Conservation (phyloP, 2,113 vertebrate genomes). For the Xiphophorus maculatus region DNA sequence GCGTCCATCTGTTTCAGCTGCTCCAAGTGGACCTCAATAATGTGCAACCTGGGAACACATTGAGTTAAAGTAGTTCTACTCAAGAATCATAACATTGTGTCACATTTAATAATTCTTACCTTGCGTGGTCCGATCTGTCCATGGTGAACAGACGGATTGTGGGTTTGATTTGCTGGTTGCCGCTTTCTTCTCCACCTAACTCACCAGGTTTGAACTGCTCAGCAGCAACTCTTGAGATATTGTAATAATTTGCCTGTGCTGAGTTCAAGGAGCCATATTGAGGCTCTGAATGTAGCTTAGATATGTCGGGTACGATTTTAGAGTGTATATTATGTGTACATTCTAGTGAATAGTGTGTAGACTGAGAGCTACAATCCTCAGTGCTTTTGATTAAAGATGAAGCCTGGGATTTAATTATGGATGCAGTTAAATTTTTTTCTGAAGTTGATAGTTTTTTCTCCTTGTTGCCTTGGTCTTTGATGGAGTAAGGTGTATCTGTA, state of each 20-base stretch:
- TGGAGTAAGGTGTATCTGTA: constrained; percentile 2
- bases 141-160: constrained; percentile 10
- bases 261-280: constrained; percentile 9
- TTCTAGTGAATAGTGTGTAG: neutral
- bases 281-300: constrained; percentile 8
- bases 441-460: constrained; percentile 13
- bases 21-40: constrained; percentile 82
- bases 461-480: constrained; percentile 12
- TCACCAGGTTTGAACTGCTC: constrained; percentile 2
- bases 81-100: neutral
- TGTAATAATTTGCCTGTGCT: constrained; percentile 1
- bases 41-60: constrained; percentile 72
- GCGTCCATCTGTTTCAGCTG: constrained; percentile 85
- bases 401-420: constrained; percentile 3
- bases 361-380: neutral
- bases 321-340: neutral
- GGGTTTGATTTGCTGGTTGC: constrained; percentile 14
- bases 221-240: constrained; percentile 2
- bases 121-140: constrained; percentile 29
- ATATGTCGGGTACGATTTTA: constrained; percentile 5
- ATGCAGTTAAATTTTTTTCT: neutral
- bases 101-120: constrained; percentile 50
- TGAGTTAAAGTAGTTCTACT: neutral
- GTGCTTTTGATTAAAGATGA: constrained; percentile 1
- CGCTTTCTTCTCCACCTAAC: neutral